phyloP scores from a whole-genome alignment of 2,888 invertebrate species.

The Drosophila koepferae region DNA sequence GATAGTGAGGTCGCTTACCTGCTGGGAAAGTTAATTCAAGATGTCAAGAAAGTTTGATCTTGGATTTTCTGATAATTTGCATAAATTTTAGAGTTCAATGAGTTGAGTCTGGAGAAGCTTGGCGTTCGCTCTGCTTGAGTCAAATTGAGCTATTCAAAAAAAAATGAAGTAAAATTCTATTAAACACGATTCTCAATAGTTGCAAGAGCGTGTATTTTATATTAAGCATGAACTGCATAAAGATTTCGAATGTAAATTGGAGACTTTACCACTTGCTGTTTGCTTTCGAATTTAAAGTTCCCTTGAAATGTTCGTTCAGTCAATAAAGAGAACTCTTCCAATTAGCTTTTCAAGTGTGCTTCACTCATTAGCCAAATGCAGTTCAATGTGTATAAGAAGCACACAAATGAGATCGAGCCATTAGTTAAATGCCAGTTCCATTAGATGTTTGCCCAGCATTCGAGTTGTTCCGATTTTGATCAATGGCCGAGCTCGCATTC shows the following conservation, averaged over 20 bases:
- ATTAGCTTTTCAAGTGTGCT: slow-evolving; percentile 33
- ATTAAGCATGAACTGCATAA: no score
- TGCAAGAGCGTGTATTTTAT: no score
- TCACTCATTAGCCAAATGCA: slow-evolving; percentile 17
- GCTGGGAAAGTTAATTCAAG: background rate
- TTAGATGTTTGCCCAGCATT: slow-evolving; percentile 9
- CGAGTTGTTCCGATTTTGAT: slow-evolving; percentile 41
- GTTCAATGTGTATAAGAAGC: slow-evolving; percentile 4
- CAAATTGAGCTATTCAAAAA: no score
- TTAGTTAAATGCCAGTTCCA: slow-evolving; percentile 45
- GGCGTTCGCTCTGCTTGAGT: no score
- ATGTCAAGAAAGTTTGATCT: background rate
- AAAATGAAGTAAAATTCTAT: no score
- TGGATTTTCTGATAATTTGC: background rate
- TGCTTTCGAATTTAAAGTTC: background rate
- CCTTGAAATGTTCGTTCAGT: background rate
- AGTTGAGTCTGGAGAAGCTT: no score
- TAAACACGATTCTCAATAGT: no score
- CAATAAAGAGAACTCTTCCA: slow-evolving; percentile 11
- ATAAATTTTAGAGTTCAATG: background rate
- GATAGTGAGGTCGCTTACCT: background rate
- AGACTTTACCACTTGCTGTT: background rate
- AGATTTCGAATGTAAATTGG: no score
- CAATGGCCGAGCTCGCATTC: slow-evolving; percentile 34
- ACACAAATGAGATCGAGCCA: slow-evolving; percentile 38